Evolutionary conservation across 2,113 vertebrate genomes (phyloP), one percentile per base, ranked within the genome.

Genomic region (Ibidorhyncha struthersii): DNA sequence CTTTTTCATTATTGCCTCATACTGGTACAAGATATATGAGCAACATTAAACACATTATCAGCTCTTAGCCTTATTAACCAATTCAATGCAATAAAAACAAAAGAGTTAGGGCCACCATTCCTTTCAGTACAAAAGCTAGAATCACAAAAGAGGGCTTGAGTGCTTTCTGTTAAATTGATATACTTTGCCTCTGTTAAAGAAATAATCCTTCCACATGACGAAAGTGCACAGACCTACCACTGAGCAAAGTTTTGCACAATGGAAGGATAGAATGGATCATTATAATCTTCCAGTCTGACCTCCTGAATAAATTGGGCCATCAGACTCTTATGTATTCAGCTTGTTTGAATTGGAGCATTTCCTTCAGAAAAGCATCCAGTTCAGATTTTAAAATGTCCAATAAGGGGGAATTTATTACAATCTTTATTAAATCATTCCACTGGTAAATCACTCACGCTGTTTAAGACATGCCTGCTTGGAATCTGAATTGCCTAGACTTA

Each of bases 361-460:
- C 43, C 86, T 91, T 79, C 84, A 34, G 34, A 85, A 92, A 89
- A 91, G 30, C 40, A 93, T 36, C 20, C 91, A 85, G 70, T 85
- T 93, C 77, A 76, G 69, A 82, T 91, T 86, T 89, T 45, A 58
- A 82, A 79, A 65, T 23, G 45, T 40, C 62, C 66, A 94, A n/a
- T 93, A 77, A 95, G 29, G 4, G 19, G 29, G 70, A 96, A 96
- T 90, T 85, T 87, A 96, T 95, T 91, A 62, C 58, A 87, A 53
- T 66, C 26, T 82, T 97, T 89, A 96, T 94, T 91, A 96, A 94
- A 97, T 93, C 83, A 82, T 87, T 91, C 41, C 62, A 93, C 41
- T 91, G 80, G 69, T 45, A 96, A 95, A 93, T 80, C 36, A 45
- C 22, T 93, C 77, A 53, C 34, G 29, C 77, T 61, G 19, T 79